A percentile compares a stretch with the other conserved stretches of the same genome.
phyloP scores from a whole-genome alignment of 2,888 invertebrate species.

The Pyrrhia umbra region DNA sequence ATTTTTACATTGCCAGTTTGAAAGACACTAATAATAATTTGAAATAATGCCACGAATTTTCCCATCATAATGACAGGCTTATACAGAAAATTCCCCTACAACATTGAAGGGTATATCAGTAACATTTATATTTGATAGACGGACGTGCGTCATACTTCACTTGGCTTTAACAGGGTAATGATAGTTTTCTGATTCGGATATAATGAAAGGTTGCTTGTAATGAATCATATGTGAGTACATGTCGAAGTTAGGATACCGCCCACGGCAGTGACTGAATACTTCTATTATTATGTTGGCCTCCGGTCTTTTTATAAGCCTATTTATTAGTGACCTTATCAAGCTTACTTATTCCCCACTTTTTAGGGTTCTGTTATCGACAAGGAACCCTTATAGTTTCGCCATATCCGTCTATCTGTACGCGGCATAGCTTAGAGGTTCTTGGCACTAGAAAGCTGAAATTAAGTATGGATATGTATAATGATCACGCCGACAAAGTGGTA shows the following conservation, averaged over 20 bases:
- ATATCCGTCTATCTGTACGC: no score
- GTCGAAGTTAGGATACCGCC: slow-evolving; percentile 13
- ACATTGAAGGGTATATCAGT: slow-evolving; percentile 9
- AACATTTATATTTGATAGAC: slow-evolving; percentile 23
- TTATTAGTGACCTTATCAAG: no score
- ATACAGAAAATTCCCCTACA: slow-evolving; percentile 1
- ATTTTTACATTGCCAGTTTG: neutral
- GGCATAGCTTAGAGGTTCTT: no score
- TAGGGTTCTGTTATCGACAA: no score
- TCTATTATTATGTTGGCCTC: no score
- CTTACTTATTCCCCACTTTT: no score
- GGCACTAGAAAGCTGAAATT: no score
- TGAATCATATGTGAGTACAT: slow-evolving; percentile 26
- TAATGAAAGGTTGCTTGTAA: slow-evolving; percentile 41
- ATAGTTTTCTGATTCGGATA: slow-evolving; percentile 34
- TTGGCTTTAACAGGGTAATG: slow-evolving; percentile 32
- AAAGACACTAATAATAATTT: neutral
- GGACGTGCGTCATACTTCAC: slow-evolving; percentile 42
- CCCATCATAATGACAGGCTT: slow-evolving; percentile 1
- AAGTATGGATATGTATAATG: no score
- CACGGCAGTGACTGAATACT: neutral
- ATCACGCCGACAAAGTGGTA: no score
- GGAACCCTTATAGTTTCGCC: no score
- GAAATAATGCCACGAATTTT: slow-evolving; percentile 6
- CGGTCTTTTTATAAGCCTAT: no score